Conservation (phyloP, 2,797 vertebrate genomes). For the Euphonia xanthogaster region DNA sequence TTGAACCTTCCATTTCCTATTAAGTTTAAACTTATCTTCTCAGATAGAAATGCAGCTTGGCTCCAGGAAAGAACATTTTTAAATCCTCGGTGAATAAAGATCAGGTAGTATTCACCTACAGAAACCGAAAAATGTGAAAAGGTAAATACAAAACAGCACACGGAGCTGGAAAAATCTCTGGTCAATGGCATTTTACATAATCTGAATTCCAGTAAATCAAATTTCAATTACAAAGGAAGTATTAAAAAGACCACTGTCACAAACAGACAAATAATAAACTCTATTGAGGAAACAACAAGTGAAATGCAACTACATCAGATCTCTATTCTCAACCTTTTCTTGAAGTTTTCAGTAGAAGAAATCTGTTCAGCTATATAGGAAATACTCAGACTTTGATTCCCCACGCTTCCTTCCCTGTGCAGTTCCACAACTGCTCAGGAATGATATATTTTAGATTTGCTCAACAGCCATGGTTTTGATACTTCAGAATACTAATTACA, state of each 20-base stretch:
- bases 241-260: not conserved
- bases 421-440: not conserved
- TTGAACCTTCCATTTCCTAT: not conserved
- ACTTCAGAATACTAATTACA: not conserved
- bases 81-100: not conserved
- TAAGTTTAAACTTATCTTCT: not conserved
- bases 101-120: not conserved
- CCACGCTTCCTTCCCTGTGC: accelerated
- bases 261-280: not conserved
- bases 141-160: not conserved
- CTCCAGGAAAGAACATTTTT: not conserved
- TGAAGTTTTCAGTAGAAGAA: not conserved
- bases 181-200: not conserved
- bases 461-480: not conserved
- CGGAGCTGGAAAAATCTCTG: not conserved
- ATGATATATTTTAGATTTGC: not conserved
- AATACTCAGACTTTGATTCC: not conserved
- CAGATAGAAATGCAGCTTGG: not conserved
- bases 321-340: not conserved
- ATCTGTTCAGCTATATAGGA: not conserved
- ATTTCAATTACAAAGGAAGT: not conserved
- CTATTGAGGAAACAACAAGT: not conserved
- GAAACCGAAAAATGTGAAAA: not conserved
- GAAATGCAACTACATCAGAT: not conserved
- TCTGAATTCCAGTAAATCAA: not conserved